These are phyloP conservation scores for Cryptoleucopteryx plumbea DNA, from an alignment of 2,113 vertebrate genomes.

Conservation along the genomic window DNA sequence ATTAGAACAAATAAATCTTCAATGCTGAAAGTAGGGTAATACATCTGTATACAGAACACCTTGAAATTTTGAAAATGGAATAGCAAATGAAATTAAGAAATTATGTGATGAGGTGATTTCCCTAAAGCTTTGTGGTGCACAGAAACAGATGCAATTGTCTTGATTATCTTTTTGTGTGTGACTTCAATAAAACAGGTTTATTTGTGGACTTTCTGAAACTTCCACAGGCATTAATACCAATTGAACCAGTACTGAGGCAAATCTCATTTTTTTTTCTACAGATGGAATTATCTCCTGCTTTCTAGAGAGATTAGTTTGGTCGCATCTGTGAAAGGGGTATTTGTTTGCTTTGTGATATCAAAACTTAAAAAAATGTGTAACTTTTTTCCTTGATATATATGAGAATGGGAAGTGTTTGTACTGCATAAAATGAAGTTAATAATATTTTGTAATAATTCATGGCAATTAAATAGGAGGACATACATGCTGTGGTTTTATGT, in stretches of 20 bases:
- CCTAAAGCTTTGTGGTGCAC: not conserved
- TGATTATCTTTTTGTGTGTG: not conserved
- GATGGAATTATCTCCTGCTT: not conserved
- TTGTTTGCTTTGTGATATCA: not conserved
- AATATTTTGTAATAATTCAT: not conserved
- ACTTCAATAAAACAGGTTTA: not conserved
- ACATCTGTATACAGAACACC: not conserved
- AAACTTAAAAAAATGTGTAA: rapidly evolving
- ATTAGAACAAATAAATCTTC: not conserved
- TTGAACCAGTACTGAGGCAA: not conserved
- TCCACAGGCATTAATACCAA: rapidly evolving
- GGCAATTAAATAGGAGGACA: not conserved
- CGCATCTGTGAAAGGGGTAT: not conserved
- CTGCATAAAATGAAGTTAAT: not conserved
- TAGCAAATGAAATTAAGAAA: not conserved
- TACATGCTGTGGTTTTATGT: rapidly evolving
- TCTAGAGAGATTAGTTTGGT: not conserved
- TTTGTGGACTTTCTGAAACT: not conserved
- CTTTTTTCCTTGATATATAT: not conserved
- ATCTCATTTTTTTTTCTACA: not conserved
- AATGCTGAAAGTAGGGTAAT: not conserved
- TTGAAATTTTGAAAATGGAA: not conserved
- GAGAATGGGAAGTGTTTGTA: not conserved
- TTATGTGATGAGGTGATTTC: not conserved
- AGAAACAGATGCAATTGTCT: not conserved